Conservation (phyloP, 2,888 invertebrate genomes). For the Archips crataeganus region DNA sequence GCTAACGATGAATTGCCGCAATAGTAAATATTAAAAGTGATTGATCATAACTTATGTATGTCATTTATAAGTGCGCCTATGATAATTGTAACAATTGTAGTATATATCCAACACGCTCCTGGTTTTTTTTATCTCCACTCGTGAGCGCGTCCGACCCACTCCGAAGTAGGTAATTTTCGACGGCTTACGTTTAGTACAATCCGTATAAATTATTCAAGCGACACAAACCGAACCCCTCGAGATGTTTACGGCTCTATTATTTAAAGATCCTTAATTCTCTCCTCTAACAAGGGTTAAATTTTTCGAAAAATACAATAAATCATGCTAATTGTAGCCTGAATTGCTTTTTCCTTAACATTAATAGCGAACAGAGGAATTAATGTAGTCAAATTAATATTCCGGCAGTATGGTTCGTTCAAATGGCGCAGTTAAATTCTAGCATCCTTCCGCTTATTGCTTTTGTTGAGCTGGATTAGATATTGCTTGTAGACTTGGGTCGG, state of each 20-base stretch:
- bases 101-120: background rate
- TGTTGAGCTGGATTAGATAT: slow-evolving; percentile 50
- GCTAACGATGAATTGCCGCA: background rate
- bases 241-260: slow-evolving; percentile 22
- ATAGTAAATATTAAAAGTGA: background rate
- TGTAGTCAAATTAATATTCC: slow-evolving; percentile 49
- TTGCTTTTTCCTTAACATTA: slow-evolving; percentile 47
- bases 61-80: background rate
- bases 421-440: slow-evolving; percentile 43
- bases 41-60: background rate
- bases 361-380: slow-evolving; percentile 48
- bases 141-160: background rate
- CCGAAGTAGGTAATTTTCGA: slow-evolving; percentile 11
- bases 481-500: slow-evolving; percentile 23
- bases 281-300: slow-evolving; percentile 4
- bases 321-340: slow-evolving; percentile 48
- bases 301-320: slow-evolving; percentile 44
- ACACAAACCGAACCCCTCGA: slow-evolving; percentile 6
- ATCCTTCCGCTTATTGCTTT: slow-evolving; percentile 48
- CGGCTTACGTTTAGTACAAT: slow-evolving; percentile 18
- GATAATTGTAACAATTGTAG: background rate
- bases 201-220: slow-evolving; percentile 27
- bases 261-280: slow-evolving; percentile 4
- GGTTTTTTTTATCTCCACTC: background rate
- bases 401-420: slow-evolving; percentile 39